phyloP scores from a whole-genome alignment of 92 coral and sea anemone species.

The Palythoa grandis region DNA sequence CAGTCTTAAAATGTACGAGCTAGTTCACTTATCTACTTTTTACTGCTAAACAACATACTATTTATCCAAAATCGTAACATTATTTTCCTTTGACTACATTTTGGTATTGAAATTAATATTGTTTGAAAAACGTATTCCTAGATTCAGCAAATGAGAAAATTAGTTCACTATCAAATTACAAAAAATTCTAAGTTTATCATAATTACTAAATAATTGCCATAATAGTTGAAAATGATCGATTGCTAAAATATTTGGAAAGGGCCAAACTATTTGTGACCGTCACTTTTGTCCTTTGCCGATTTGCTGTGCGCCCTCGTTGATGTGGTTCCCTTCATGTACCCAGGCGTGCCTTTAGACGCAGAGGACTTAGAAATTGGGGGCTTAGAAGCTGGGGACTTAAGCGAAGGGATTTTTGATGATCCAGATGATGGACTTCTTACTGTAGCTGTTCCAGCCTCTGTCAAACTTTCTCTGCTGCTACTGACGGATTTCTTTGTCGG shows the following conservation, averaged over 20 bases:
- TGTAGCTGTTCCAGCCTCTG: slow-evolving; percentile 8
- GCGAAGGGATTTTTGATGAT: slow-evolving; percentile 38
- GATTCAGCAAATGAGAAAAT: neutral
- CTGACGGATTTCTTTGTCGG: slow-evolving; percentile 29
- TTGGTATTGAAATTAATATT: neutral
- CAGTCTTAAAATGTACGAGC: neutral
- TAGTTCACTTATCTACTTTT: neutral
- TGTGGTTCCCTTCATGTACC: slow-evolving; percentile 27
- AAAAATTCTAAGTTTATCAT: slow-evolving; percentile 16
- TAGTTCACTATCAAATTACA: slow-evolving; percentile 15
- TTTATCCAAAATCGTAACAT: neutral
- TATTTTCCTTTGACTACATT: neutral
- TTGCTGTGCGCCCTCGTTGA: slow-evolving; percentile 33
- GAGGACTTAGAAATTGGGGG: slow-evolving; percentile 27
- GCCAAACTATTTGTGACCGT: slow-evolving; percentile 20
- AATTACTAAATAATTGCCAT: neutral
- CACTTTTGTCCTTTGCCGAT: slow-evolving; percentile 25
- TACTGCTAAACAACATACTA: neutral
- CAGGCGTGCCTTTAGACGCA: slow-evolving; percentile 25
- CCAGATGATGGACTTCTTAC: slow-evolving; percentile 22
- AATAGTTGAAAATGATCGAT: neutral
- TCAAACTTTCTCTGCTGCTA: slow-evolving; percentile 41
- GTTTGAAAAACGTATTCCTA: neutral
- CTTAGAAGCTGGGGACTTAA: slow-evolving; percentile 4
- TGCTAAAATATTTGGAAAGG: neutral